phyloP scores from a whole-genome alignment of 2,888 invertebrate genomes.

The Drosophila demipolita region DNA sequence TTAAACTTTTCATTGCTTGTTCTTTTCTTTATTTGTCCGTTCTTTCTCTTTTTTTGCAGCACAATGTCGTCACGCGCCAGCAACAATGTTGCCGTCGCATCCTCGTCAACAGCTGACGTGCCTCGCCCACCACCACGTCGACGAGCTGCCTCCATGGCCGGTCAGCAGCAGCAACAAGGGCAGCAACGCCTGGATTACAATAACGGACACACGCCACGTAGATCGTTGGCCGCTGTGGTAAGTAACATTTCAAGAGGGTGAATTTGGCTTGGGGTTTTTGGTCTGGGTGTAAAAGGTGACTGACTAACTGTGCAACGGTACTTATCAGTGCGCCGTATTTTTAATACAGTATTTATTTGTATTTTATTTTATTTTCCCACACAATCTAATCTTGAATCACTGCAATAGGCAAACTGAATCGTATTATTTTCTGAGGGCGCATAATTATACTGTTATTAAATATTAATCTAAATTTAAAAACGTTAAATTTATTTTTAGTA shows the following conservation, averaged over 20 bases:
- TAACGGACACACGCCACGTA: conserved; percentile 81
- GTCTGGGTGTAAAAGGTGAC: conserved; percentile 1
- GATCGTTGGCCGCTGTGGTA: conserved; percentile 83
- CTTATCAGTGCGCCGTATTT: conserved; percentile 50
- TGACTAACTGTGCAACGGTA: not conserved
- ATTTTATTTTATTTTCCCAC: conserved; percentile 44
- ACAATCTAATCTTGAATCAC: conserved; percentile 63
- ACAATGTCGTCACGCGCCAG: conserved; percentile 69
- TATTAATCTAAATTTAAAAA: not conserved
- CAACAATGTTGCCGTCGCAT: conserved; percentile 30
- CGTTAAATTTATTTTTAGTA: not conserved
- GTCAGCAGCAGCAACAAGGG: conserved; percentile 72
- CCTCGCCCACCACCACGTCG: conserved; percentile 84
- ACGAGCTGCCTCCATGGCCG: conserved; percentile 82
- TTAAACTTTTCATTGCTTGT: conserved; percentile 38
- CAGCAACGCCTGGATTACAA: conserved; percentile 72
- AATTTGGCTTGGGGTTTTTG: not conserved
- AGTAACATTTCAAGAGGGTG: conserved; percentile 48
- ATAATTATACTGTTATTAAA: not conserved
- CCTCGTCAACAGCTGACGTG: conserved; percentile 63
- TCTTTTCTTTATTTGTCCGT: conserved; percentile 28
- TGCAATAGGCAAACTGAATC: conserved; percentile 33
- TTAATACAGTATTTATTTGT: conserved; percentile 17
- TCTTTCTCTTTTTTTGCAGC: conserved; percentile 20
- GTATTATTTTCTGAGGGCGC: not conserved